Base-by-base conservation (phyloP, 2,113 vertebrate genomes). In the Alligator mississippiensis region DNA sequence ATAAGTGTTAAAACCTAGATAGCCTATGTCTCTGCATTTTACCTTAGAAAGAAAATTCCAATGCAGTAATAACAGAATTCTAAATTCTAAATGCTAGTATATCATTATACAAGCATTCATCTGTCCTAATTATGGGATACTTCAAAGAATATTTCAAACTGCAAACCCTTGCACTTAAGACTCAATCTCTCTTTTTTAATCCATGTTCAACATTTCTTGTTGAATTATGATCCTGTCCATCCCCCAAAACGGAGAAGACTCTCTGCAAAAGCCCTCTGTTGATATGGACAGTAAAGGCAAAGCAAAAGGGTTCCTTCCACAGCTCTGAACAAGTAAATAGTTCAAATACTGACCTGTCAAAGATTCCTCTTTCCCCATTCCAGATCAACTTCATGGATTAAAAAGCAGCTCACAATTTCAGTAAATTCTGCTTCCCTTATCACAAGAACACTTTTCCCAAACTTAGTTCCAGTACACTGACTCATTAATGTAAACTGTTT, bases 401-500 rank as follows among this genome's bases (percentile, higher is more conserved):
- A 21, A 63, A 90, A 92, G 72, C 16, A 79, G 85, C 57, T 87
- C 68, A 24, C 5, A 74, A 63, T 89, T 92, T 66, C 25, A 91
- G 80, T 63, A 90, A 83, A 15, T 89, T 74, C 82, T 77, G 30
- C 54, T 59, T 60, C 72, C 38, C 58, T 92, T 93, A 92, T 90
- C 34, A 88, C 25, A 85, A 88, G 57, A 14, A 62, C 59, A 28
- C 18, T 15, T 83, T 86, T 82, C 55, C 66, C 30, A 91, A 2
- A 34, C 13, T 90, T 85, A 75, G 77, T 30, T 80, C 62, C 34
- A 84, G 47, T 5, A 57, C 27, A 76, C 0, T 0, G 79, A 24
- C 47, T 72, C 84, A 88, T 82, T 94, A 94, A 88, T 77, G 63
- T 66, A 90, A 93, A 84, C 82, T 77, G 47, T 81, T 77, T 84